phyloP scores from a whole-genome alignment of 2,797 vertebrate species.

The Valencia hispanica region DNA sequence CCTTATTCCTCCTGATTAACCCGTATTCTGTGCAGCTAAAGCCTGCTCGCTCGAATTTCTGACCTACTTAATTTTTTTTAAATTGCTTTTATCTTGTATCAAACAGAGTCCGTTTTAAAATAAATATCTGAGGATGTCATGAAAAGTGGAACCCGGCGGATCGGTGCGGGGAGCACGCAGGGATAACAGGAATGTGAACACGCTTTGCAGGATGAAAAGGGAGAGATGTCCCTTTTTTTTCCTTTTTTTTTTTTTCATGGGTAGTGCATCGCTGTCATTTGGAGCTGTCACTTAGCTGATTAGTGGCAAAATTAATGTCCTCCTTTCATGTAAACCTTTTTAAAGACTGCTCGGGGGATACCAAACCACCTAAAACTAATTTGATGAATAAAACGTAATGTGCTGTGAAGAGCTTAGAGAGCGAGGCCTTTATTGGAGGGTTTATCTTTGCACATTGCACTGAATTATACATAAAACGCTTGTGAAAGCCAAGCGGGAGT shows the following conservation, averaged over 20 bases:
- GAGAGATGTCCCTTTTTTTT: constrained; percentile 30
- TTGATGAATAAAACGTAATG: constrained; percentile 83
- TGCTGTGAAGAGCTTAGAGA: constrained; percentile 78
- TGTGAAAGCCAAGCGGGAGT: constrained; percentile 72
- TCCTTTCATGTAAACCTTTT: constrained; percentile 82
- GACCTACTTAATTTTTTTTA: constrained; percentile 12
- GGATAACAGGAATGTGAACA: constrained; percentile 26
- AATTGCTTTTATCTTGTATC: constrained; percentile 7
- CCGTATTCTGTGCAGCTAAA: constrained; percentile 5
- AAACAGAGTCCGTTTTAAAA: constrained; percentile 7
- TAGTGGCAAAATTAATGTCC: constrained; percentile 80
- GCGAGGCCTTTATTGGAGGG: constrained; percentile 69
- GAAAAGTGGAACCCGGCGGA: constrained; percentile 28
- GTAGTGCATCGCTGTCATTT: constrained; percentile 69
- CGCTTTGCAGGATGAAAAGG: constrained; percentile 29
- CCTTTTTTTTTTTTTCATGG: too few relatives aligned
- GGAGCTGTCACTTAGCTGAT: constrained; percentile 79
- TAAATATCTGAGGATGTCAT: constrained; percentile 18
- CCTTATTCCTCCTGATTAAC: constrained; percentile 24
- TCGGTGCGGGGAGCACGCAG: constrained; percentile 22
- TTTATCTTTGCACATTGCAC: constrained; percentile 79
- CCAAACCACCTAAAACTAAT: constrained; percentile 81
- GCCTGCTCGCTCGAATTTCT: constrained; percentile 4
- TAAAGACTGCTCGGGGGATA: constrained; percentile 79
- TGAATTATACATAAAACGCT: constrained; percentile 83